Conservation (phyloP, 2,797 vertebrate genomes). For the Melanotaenia nigrans region DNA sequence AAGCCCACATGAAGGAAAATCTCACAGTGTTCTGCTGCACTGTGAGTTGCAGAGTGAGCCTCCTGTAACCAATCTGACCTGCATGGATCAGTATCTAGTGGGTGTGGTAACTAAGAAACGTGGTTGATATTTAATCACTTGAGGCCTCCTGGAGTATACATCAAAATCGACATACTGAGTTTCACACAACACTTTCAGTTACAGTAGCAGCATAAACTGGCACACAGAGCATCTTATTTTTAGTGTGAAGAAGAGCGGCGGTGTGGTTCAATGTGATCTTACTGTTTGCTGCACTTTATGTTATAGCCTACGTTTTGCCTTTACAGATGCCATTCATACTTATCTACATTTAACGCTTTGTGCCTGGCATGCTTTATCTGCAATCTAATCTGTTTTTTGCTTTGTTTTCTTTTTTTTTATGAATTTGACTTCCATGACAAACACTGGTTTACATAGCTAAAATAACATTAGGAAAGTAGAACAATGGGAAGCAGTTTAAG, state of each 20-base stretch:
- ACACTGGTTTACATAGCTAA: too few relatives aligned
- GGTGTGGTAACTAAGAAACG: slow-evolving; percentile 29
- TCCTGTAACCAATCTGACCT: slow-evolving; percentile 47
- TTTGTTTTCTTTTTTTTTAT: background rate
- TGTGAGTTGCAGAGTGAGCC: slow-evolving; percentile 21
- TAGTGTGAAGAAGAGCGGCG: background rate
- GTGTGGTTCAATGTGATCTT: background rate
- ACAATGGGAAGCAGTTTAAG: too few relatives aligned
- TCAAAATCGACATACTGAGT: slow-evolving; percentile 22
- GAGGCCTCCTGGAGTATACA: slow-evolving; percentile 14
- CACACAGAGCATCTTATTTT: slow-evolving; percentile 6
- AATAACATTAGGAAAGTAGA: too few relatives aligned
- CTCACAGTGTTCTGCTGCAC: slow-evolving; percentile 7
- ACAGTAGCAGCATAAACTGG: slow-evolving; percentile 12
- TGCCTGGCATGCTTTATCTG: too few relatives aligned
- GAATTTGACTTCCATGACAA: too few relatives aligned
- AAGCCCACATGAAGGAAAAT: slow-evolving; percentile 30
- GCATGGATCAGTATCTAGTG: slow-evolving; percentile 26
- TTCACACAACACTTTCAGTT: slow-evolving; percentile 12
- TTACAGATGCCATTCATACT: background rate
- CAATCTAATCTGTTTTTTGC: background rate
- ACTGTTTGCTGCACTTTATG: background rate
- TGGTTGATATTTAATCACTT: slow-evolving; percentile 47
- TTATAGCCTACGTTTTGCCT: background rate
- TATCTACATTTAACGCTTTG: background rate